Conservation (phyloP, 2,797 vertebrate genomes). For the Botia kubotai region DNA sequence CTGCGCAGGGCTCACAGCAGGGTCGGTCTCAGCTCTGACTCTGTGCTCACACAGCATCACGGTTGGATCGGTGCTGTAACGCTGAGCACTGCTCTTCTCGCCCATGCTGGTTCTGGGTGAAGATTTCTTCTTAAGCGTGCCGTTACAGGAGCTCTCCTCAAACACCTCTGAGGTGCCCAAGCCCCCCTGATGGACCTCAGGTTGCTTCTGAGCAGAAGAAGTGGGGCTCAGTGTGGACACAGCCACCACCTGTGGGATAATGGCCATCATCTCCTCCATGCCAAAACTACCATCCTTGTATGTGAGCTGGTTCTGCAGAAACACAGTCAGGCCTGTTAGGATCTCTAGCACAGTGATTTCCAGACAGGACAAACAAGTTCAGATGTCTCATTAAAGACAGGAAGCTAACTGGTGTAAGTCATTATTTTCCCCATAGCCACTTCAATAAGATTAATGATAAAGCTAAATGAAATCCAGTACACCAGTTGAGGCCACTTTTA, state of each 20-base stretch:
- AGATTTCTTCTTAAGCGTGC: conserved; percentile 88
- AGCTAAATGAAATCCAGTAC: too few species aligned
- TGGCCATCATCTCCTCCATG: conserved; percentile 81
- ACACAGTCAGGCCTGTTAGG: not conserved
- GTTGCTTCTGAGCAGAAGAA: conserved; percentile 82
- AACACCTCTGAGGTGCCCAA: conserved; percentile 79
- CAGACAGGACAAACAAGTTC: too few species aligned
- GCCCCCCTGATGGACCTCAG: conserved; percentile 75
- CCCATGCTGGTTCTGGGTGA: conserved; percentile 71
- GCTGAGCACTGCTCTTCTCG: conserved; percentile 89
- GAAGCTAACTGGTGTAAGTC: too few species aligned
- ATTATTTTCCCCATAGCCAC: too few species aligned
- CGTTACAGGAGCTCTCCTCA: conserved; percentile 89
- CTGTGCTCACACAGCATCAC: conserved; percentile 85
- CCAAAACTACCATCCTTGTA: conserved; percentile 78
- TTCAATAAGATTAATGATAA: too few species aligned
- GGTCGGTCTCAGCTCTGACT: conserved; percentile 83
- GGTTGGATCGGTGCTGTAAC: conserved; percentile 95
- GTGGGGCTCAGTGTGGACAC: conserved; percentile 72
- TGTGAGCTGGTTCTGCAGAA: conserved; percentile 74
- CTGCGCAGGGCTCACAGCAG: conserved; percentile 87
- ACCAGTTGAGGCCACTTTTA: too few species aligned
- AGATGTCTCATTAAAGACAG: too few species aligned
- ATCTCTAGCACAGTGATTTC: too few species aligned
- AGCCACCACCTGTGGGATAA: conserved; percentile 82